Percentiles rank a stretch among this genome's conserved stretches.
phyloP scores from a whole-genome alignment of 2,113 vertebrate species.

The Crotophaga sulcirostris region DNA sequence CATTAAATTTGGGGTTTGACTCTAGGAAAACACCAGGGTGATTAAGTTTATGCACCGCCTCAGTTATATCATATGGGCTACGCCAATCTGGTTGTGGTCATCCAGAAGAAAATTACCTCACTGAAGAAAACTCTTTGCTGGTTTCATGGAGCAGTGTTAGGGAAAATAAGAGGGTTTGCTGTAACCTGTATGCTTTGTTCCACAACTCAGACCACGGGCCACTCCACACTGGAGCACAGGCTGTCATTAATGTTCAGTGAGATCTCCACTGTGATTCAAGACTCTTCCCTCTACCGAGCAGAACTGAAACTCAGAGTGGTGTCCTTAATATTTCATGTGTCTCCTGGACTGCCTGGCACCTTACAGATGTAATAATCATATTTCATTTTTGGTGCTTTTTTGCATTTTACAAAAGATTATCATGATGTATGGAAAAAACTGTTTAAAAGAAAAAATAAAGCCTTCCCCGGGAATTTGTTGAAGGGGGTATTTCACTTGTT shows the following conservation, averaged over 20 bases:
- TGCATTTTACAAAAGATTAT: not conserved
- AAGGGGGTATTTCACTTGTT: not conserved
- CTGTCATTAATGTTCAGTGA: not conserved
- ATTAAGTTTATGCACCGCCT: not conserved
- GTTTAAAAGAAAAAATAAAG: not conserved
- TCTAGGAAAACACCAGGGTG: not conserved
- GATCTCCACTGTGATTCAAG: not conserved
- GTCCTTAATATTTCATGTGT: not conserved
- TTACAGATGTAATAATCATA: not conserved
- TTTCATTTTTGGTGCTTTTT: not conserved
- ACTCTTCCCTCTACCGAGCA: not conserved
- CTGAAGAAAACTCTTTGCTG: not conserved
- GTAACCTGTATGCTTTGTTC: not conserved
- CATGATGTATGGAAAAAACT: not conserved
- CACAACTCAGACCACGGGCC: not conserved
- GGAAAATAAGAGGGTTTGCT: not conserved
- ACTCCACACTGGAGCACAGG: not conserved
- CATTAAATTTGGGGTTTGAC: not conserved
- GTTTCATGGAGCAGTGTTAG: not conserved
- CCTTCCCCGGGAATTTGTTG: not conserved
- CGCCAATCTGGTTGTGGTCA: not conserved
- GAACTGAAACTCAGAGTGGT: not conserved
- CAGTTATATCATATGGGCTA: not conserved
- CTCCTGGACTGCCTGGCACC: not conserved
- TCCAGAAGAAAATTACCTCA: not conserved